Evolutionary conservation across 1,140 invertebrate species (phyloP), one percentile per base, ranked within the genome.

Genomic region (Sarcophaga peregrina): DNA sequence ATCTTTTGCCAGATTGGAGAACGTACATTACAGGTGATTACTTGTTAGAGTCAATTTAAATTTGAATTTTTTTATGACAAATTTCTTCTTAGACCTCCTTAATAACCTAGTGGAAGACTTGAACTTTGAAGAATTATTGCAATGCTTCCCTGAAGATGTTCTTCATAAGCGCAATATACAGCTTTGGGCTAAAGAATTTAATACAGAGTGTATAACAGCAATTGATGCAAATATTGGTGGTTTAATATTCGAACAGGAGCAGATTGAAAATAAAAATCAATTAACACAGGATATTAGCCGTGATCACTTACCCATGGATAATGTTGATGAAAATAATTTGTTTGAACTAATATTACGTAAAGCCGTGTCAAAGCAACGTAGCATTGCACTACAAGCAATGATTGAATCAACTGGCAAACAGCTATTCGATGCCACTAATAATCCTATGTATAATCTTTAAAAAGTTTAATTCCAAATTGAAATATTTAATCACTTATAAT

Each of bases 401-500:
- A 89, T 90, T 37, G 88, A 90, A 83, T 89, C 89, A 15, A 90
- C 89, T 37, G 89, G 89, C 46, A 90, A 87, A n/a, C 89, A 90
- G 82, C 73, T 90, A 45, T 90, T 90, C 9, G 89, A 90, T 82
- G 89, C 89, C 13, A 89, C 88, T 46, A 90, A 86, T 83, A 90
- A 90, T 86, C 87, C 87, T 81, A 89, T 90, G 88, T 90, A 90
- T 84, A 90, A 90, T 85, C 85, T 90, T 37, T 83, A 80, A 82
- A 54, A 47, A 82, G 68, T 7, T n/a, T 8, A 58, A 46, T 25
- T 37, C 58, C 7, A 62, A 45, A 25, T 20, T 78, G 46, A 20
- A 83, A 80, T 4, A 46, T 13, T 13, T 17, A 47, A 52, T 13
- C n/a, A 73, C 54, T 58, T 17, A 52, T 20, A 68, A 68, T 7